Percentiles rank a stretch among this genome's conserved stretches.
Conservation (phyloP, 1,140 invertebrate genomes). For the Neodiprion pinetum region DNA sequence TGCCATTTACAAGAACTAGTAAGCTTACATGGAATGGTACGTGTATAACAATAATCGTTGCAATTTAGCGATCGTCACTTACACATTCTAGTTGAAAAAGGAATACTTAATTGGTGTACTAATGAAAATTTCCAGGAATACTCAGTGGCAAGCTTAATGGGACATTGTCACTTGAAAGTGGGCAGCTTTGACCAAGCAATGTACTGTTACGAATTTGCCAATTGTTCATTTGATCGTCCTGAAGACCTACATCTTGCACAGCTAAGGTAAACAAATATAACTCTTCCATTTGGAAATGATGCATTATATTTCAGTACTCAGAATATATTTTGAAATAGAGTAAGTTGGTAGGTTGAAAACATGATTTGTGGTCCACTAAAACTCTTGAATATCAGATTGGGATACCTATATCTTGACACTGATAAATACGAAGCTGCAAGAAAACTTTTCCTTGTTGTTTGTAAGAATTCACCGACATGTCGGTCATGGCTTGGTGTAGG, state of each 20-base stretch:
- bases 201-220: slow-evolving; percentile 37
- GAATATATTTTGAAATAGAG: not conserved
- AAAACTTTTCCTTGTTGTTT: slow-evolving; percentile 38
- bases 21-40: slow-evolving; percentile 37
- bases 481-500: slow-evolving; percentile 52
- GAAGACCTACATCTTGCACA: slow-evolving; percentile 38
- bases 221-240: slow-evolving; percentile 37
- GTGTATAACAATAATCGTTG: not conserved
- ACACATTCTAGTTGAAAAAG: not conserved
- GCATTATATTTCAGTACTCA: not conserved
- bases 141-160: slow-evolving; percentile 37
- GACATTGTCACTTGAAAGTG: slow-evolving; percentile 39
- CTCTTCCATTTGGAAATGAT: not conserved
- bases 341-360: not conserved
- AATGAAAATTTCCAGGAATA: slow-evolving; percentile 33
- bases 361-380: not conserved
- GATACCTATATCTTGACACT: slow-evolving; percentile 33
- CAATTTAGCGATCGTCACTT: not conserved
- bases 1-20: slow-evolving; percentile 35
- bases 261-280: slow-evolving; percentile 29
- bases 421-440: slow-evolving; percentile 36
- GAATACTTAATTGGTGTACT: slow-evolving; percentile 12
- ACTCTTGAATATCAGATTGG: slow-evolving; percentile 32
- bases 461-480: slow-evolving; percentile 37
- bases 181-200: slow-evolving; percentile 28